Evolutionary conservation across 2,113 vertebrate species (phyloP), one percentile per base, ranked within the genome.

Genomic region (Eulemur rufifrons): DNA sequence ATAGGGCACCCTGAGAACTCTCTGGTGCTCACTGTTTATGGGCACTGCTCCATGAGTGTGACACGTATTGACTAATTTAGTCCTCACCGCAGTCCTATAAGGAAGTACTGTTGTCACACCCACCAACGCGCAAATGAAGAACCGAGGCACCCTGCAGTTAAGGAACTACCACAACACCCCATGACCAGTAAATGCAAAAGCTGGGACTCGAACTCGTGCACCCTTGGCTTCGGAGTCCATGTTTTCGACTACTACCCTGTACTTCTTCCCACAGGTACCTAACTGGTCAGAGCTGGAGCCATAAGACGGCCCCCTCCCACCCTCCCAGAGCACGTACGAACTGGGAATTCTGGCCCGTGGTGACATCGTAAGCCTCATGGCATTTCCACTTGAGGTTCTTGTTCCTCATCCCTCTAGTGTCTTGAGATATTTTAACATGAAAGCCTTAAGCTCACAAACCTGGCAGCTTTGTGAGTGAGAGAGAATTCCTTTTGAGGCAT

Each of bases 401-500:
- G 0, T 52, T 50, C 47, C 83, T 89, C 15, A 10, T 45, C 37
- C 61, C 52, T 94, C 63, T 29, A 42, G 50, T 39, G 39, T 88
- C 91, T 66, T n/a, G 78, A 89, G 86, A 69, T 91, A 37, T 94
- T 92, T 81, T 81, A 81, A 86, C 83, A 77, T 21, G 47, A 93
- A 95, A 96, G 92, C 91, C 86, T 32, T 76, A 50, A 32, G 89
- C 84, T 93, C 93, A 77, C 80, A 93, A 93, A 95, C 95, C 97
- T 95, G 93, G 97, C 97, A 97, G 95, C 73, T 27, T 83, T 32
- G 77, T 87, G 71, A 73, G 77, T 95, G 81, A 97, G 95, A 69
- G 90, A 97, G 91, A 97, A 96, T 97, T 96, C 97, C 96, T 97
- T 98, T 97, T 97, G 96, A 96, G 97, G 97, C 96, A 90, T 92